Percentiles rank a stretch among this genome's conserved stretches.
phyloP scores from a whole-genome alignment of 2,113 vertebrate species.

The Microcebus jonahi region DNA sequence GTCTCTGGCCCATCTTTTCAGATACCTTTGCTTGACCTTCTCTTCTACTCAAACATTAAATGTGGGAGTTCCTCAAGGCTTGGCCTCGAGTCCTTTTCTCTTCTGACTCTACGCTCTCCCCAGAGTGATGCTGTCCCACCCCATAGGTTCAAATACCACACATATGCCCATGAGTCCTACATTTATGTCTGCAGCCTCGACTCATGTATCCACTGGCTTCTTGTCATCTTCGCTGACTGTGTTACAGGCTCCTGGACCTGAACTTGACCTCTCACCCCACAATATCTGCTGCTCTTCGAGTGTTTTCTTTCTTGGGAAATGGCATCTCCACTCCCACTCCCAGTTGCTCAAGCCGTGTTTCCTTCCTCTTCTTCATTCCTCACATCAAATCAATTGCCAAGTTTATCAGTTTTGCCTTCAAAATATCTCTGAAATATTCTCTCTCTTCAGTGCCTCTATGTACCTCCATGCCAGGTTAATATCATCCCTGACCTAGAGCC shows the following conservation, averaged over 20 bases:
- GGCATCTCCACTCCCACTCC: not conserved
- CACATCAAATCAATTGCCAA: not conserved
- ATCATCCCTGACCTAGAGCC: not conserved
- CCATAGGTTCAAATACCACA: not conserved
- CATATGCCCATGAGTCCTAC: not conserved
- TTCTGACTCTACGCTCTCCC: not conserved
- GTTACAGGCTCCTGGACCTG: not conserved
- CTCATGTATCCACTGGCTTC: not conserved
- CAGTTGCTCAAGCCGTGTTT: not conserved
- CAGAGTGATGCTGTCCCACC: not conserved
- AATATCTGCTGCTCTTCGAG: not conserved
- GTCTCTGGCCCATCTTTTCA: not conserved
- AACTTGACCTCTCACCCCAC: not conserved
- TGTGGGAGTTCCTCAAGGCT: not conserved
- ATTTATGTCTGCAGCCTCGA: not conserved
- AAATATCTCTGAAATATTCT: not conserved
- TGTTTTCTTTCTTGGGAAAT: not conserved
- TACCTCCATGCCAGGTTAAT: not conserved
- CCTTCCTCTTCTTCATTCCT: not conserved
- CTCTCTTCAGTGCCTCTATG: not conserved
- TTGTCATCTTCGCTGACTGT: not conserved
- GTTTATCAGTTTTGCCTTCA: constrained; percentile 32
- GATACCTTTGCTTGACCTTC: not conserved
- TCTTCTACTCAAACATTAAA: not conserved
- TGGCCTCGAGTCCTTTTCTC: not conserved